Evolutionary conservation across 2,797 vertebrate genomes (phyloP).

Genomic region (Australoheros facetus): DNA sequence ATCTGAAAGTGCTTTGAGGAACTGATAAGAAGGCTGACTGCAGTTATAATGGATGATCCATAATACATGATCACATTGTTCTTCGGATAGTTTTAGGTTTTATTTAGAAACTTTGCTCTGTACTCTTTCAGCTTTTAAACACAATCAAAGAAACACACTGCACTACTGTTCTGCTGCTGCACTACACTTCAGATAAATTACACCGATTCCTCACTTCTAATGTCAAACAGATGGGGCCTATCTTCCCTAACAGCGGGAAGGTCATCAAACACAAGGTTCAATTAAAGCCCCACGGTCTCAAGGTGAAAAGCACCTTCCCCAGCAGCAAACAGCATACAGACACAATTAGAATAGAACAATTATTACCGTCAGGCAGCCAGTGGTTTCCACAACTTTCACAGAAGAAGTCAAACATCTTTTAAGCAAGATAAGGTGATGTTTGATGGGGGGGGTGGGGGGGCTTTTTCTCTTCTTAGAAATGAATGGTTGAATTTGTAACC

Average conservation of each 20-base stretch:
- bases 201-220: not conserved
- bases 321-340: slow-evolving; percentile 7
- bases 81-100: not conserved
- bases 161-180: not conserved
- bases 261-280: not conserved
- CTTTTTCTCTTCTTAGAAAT: not conserved
- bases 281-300: not conserved
- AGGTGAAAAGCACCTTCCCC: not conserved
- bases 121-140: not conserved
- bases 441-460: not conserved
- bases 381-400: not conserved
- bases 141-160: not conserved
- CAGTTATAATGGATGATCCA: not conserved
- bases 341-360: not conserved
- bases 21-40: not conserved
- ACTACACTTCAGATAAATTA: not conserved
- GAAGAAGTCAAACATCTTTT: slow-evolving; percentile 5
- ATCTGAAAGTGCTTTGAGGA: slow-evolving; percentile 2
- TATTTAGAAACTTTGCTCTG: not conserved
- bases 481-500: not conserved
- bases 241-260: not conserved
- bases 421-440: not conserved
- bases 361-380: not conserved
- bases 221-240: not conserved
- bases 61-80: not conserved